Evolutionary conservation across 2,888 invertebrate species (phyloP).

Genomic region (Machimus atricapillus): DNA sequence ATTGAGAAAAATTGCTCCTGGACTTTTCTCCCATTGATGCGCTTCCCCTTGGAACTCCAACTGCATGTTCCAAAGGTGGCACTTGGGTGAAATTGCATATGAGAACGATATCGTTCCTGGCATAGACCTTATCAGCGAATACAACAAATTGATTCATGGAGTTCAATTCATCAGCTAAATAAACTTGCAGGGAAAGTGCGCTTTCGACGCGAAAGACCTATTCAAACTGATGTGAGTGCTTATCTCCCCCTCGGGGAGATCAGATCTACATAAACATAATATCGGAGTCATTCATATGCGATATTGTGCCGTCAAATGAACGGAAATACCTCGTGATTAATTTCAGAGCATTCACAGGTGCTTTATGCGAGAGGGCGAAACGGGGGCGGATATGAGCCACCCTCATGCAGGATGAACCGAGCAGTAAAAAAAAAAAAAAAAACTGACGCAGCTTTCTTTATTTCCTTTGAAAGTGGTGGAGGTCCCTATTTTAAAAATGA

Average conservation of each 20-base stretch:
- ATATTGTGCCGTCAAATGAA: constrained; percentile 39
- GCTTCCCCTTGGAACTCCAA: background rate
- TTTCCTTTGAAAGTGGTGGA: constrained; percentile 32
- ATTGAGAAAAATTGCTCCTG: background rate
- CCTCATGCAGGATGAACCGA: constrained; percentile 33
- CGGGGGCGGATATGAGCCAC: constrained; percentile 43
- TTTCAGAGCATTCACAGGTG: constrained; percentile 45
- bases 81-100: background rate
- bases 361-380: constrained; percentile 35
- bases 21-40: background rate
- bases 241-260: constrained; percentile 10
- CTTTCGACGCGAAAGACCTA: background rate
- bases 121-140: background rate
- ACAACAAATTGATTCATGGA: constrained; percentile 21
- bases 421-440: constrained; percentile 36
- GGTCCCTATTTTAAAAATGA: constrained; percentile 43
- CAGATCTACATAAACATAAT: constrained; percentile 30
- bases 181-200: background rate
- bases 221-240: constrained; percentile 5
- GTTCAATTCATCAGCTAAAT: constrained; percentile 8
- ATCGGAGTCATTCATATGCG: constrained; percentile 25
- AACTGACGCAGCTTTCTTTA: constrained; percentile 37
- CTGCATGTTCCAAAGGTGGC: background rate
- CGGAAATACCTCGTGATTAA: constrained; percentile 46
- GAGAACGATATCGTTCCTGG: background rate